Conservation (phyloP, 53 echinoderm and acorn worm genomes). For the Echinometra lucunter region DNA sequence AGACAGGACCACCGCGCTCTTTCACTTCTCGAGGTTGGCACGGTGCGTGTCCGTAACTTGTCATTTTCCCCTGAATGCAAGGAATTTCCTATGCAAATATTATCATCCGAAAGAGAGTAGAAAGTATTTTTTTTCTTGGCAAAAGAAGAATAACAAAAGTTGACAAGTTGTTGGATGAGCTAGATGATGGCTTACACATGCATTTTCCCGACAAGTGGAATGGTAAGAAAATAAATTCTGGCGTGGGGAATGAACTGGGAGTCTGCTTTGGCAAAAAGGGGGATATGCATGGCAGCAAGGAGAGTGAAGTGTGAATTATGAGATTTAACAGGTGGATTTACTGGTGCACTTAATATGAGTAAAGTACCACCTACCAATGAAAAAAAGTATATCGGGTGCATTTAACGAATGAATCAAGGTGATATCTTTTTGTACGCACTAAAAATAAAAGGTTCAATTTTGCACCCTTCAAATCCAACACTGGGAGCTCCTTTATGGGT, state of each 20-base stretch:
- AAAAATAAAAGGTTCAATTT: too few relatives aligned
- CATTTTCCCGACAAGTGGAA: neutral
- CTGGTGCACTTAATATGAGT: neutral
- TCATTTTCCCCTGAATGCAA: neutral
- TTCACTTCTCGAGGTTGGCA: neutral
- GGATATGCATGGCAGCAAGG: neutral
- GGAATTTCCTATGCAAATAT: conserved; percentile 13
- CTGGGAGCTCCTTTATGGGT: too few relatives aligned
- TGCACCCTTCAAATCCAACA: too few relatives aligned
- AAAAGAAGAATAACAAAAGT: conserved; percentile 2
- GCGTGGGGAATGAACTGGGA: neutral
- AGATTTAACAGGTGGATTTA: neutral
- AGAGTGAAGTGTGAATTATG: neutral
- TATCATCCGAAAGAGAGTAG: neutral
- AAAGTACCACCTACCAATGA: neutral
- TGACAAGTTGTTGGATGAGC: conserved; percentile 23
- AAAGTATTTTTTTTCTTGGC: neutral
- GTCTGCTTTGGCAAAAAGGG: neutral
- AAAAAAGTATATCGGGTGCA: neutral
- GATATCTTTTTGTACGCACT: too few relatives aligned
- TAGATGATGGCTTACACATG: neutral
- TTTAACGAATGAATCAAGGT: neutral
- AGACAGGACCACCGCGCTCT: conserved; percentile 3
- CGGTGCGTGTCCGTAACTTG: neutral
- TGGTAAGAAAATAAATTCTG: neutral